phyloP scores from a whole-genome alignment of 2,113 vertebrate species.

The Haliaeetus leucogaster region DNA sequence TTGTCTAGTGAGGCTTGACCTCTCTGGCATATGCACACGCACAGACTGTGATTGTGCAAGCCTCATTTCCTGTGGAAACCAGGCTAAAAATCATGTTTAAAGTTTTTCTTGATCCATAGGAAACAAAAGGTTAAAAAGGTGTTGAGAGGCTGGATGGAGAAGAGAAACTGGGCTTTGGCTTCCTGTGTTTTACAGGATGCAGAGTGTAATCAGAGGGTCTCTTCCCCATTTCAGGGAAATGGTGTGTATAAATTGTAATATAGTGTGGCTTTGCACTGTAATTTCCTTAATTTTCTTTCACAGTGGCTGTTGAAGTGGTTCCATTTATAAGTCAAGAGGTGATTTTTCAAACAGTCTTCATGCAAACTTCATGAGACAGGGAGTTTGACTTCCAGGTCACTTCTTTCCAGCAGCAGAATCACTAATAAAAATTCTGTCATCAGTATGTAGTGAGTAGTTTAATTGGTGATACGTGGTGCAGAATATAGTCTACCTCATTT shows the following conservation, averaged over 20 bases:
- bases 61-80: not conserved
- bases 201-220: not conserved
- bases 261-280: not conserved
- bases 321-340: not conserved
- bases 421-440: not conserved
- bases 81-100: not conserved
- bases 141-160: not conserved
- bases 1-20: not conserved
- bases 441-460: not conserved
- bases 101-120: not conserved
- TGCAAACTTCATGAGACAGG: not conserved
- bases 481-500: not conserved
- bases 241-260: not conserved
- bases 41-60: not conserved
- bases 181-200: not conserved
- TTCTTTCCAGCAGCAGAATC: not conserved
- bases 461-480: not conserved
- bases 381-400: constrained; percentile 7
- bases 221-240: not conserved
- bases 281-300: not conserved
- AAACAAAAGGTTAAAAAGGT: not conserved
- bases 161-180: not conserved
- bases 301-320: not conserved
- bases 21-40: not conserved
- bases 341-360: not conserved